Conservation (phyloP, 2,888 invertebrate species). For the Dolomedes plantarius region DNA sequence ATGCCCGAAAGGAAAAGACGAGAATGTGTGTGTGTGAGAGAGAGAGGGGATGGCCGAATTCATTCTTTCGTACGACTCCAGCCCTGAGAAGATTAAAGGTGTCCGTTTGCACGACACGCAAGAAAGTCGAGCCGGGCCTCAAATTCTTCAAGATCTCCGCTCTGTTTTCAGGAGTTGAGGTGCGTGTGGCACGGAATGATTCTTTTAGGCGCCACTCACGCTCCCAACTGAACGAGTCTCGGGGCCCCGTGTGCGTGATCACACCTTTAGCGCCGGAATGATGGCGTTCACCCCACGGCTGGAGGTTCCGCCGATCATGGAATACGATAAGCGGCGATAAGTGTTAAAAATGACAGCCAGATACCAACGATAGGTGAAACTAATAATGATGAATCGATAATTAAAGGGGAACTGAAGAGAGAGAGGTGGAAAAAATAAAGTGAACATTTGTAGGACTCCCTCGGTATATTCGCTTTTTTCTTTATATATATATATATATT, state of each 20-base stretch:
- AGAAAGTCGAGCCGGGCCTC: constrained; percentile 45
- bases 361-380: constrained; percentile 10
- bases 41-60: constrained; percentile 13
- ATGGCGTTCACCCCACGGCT: constrained; percentile 17
- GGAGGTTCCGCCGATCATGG: constrained; percentile 12
- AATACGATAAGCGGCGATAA: constrained; percentile 40
- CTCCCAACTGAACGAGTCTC: not conserved
- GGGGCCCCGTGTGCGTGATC: constrained; percentile 46
- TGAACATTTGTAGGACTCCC: too few relatives aligned
- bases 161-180: constrained; percentile 52
- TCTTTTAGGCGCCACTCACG: constrained; percentile 19
- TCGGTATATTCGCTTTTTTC: not conserved
- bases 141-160: constrained; percentile 13
- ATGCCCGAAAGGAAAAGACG: not conserved
- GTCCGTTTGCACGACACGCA: constrained; percentile 62
- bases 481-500: too few relatives aligned
- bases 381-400: constrained; percentile 60
- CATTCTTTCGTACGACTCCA: constrained; percentile 36
- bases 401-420: constrained; percentile 38
- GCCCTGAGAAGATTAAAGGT: constrained; percentile 65
- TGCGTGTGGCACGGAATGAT: constrained; percentile 24
- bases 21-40: not conserved
- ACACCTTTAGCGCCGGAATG: constrained; percentile 32
- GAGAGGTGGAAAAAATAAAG: too few relatives aligned
- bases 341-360: constrained; percentile 32